Evolutionary conservation across 2,113 vertebrate genomes (phyloP).

Genomic region (Genyomyrus donnyi): DNA sequence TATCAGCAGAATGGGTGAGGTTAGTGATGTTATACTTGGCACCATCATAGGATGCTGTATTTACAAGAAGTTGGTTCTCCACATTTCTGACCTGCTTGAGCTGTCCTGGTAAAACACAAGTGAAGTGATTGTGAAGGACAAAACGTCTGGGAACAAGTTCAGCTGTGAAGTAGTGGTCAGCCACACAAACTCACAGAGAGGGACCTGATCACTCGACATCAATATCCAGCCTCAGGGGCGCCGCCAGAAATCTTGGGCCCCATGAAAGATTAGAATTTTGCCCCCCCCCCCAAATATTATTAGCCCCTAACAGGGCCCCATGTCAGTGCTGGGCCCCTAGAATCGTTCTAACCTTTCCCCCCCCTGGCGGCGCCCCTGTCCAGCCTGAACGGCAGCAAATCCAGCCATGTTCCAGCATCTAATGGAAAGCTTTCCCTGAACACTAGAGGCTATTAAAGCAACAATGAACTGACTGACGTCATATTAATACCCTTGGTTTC

Average conservation of each 20-base stretch:
- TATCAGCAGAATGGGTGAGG: background rate
- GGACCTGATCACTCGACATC: background rate
- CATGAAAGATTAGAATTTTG: no score
- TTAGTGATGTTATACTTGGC: background rate
- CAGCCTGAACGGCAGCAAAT: background rate
- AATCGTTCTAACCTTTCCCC: no score
- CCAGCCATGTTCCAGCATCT: background rate
- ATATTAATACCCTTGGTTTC: background rate
- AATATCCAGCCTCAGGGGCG: background rate
- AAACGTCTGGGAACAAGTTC: background rate
- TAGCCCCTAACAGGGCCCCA: no score
- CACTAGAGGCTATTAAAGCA: background rate
- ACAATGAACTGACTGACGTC: background rate
- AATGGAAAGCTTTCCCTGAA: background rate
- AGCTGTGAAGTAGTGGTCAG: background rate
- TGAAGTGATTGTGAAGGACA: background rate
- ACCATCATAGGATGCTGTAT: background rate
- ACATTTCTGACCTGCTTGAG: background rate
- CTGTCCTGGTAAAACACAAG: background rate
- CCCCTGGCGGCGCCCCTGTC: no score
- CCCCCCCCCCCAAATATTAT: no score
- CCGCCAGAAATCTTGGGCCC: no score
- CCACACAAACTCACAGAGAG: background rate
- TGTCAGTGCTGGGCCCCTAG: no score
- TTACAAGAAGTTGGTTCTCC: background rate